Evolutionary conservation across 2,113 vertebrate species (phyloP), one percentile per base, ranked within the genome.

Genomic region (Terrapene triunguis): DNA sequence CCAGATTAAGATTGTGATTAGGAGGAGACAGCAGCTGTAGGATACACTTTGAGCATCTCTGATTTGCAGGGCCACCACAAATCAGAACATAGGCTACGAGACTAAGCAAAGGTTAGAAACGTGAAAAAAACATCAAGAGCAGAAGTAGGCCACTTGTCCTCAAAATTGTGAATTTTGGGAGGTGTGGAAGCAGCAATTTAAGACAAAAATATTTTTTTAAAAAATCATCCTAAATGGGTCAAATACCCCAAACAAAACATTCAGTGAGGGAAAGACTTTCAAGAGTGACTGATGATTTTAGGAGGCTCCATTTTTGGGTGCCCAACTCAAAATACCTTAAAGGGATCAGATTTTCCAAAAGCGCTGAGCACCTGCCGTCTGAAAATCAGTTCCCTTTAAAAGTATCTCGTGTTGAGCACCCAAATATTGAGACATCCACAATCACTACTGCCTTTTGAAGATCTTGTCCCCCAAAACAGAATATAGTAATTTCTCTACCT

Each of bases 401-500:
- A 14, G 84, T 17, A 29, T 76, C 62, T 90, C 85, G 27, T 90
- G 82, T 0, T 32, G 10, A 25, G 4, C 32, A 51, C 48, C 1
- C 80, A 44, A 87, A 87, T 93, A 8, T 19, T 42, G 25, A 32
- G 65, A 72, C 8, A 72, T 19, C 5, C 35, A 72, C 17, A 82
- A 9, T 11, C 6, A 53, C 54, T 38, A 82, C 4, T n/a, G 44
- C 74, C n/a, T 94, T 1, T 44, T 47, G 8, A 89, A 89, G 54
- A 87, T 51, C 38, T 81, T 21, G 59, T 25, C 42, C 9, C n/a
- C 69, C 35, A 47, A 42, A 35, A 19, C 1, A 79, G 16, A 84
- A 55, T 32, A 81, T 78, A 21, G 82, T 82, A 95, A 47, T 50
- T 54, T 69, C 91, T 86, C 2, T 98, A 99, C 98, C 98, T 54